Evolutionary conservation across 1,140 invertebrate species (phyloP), one percentile per base, ranked within the genome.

Genomic region (Hirudo medicinalis): DNA sequence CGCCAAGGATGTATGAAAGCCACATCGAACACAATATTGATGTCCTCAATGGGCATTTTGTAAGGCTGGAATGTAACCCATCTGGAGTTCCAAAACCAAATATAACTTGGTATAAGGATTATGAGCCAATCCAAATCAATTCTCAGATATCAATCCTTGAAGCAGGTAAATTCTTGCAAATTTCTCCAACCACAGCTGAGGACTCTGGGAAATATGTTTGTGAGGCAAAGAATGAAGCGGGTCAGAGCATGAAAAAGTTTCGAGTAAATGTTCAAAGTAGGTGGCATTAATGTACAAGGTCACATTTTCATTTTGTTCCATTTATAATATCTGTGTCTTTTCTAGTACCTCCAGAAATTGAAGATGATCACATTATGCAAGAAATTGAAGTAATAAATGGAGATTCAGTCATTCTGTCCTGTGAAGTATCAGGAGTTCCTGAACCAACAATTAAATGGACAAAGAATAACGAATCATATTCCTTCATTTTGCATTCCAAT

Each of bases 201-300:
- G 77, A 82, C 71, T 71, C 73, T 70, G 82, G 77, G 0, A 67
- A 71, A 15, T 83, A 81, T 72, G 74, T 74, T 0, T 83, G 82
- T 74, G n/a, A 75, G 6, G 82, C 80, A 17, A 68, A 71, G 17
- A 83, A 82, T 74, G 75, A 77, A 49, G 82, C 82, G 17, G 82
- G 82, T 22, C 43, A 49, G 43, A 49, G 43, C 43, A 49, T 49
- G 43, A 49, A 49, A 49, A 49, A 17, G 15, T 49, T 49, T 49
- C 43, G 15, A 49, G 43, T 49, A 17, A 49, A 49, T 49, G 43
- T 49, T 49, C 43, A 49, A 17, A 49, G 43, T 49, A 17, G 15
- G 43, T 13, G 43, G 22, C 57, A 32, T n/a, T 63, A 11, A 63
- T 63, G 22, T n/a, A 63, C 20, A 63, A 63, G 57, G 19, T 15